These are phyloP conservation scores for Speoplatyrhinus poulsoni DNA, from an alignment of 2,113 vertebrate genomes.

Conservation along the genomic window DNA sequence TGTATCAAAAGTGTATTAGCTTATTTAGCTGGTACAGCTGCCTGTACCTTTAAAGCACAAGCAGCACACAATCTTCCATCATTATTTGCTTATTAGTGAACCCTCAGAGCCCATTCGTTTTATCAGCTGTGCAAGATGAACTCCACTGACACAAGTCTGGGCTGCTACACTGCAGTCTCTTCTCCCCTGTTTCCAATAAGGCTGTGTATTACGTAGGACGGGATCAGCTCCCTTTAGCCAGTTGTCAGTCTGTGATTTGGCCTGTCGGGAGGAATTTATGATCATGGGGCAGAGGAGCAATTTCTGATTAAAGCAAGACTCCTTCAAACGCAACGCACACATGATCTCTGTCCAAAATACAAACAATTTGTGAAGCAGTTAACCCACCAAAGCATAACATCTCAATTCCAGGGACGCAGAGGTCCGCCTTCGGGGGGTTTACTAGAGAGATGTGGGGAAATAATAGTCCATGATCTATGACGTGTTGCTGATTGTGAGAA, in stretches of 20 bases:
- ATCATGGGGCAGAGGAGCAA: slow-evolving; percentile 44
- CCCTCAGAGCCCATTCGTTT: slow-evolving; percentile 16
- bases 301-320: slow-evolving; percentile 61
- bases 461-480: slow-evolving; percentile 22
- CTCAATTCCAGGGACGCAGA: slow-evolving; percentile 10
- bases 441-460: slow-evolving; percentile 27
- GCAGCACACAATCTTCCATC: slow-evolving; percentile 6
- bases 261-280: slow-evolving; percentile 39
- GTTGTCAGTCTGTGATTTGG: slow-evolving; percentile 51
- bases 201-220: slow-evolving; percentile 36
- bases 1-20: no score
- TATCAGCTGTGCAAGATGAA: slow-evolving; percentile 37
- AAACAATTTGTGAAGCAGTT: slow-evolving; percentile 53
- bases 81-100: slow-evolving; percentile 38
- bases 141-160: slow-evolving; percentile 46
- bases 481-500: slow-evolving; percentile 19
- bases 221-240: slow-evolving; percentile 45
- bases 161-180: slow-evolving; percentile 61
- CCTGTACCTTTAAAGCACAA: background rate
- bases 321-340: slow-evolving; percentile 38
- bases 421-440: slow-evolving; percentile 19
- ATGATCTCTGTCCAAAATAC: slow-evolving; percentile 40
- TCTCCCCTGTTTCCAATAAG: slow-evolving; percentile 55
- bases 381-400: slow-evolving; percentile 42
- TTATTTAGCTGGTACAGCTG: no score